Conservation (phyloP, 2,797 vertebrate genomes). For the Chloroceryle inda region DNA sequence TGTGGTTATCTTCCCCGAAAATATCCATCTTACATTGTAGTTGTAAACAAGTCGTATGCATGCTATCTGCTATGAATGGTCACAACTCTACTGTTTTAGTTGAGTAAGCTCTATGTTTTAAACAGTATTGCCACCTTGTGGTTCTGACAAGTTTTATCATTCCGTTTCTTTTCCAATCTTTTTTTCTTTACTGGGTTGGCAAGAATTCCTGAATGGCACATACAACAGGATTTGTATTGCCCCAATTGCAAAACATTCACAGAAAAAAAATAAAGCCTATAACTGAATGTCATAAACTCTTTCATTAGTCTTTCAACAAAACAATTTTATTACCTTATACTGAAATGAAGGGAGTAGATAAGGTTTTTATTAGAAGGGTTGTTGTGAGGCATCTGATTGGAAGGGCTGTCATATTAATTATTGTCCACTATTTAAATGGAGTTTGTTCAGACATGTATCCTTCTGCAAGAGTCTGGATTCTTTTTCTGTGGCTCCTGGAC, state of each 20-base stretch:
- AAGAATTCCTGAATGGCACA: not conserved
- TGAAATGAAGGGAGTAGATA: not conserved
- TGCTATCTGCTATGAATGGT: not conserved
- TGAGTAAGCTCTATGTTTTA: slow-evolving; percentile 57
- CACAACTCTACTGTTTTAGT: not conserved
- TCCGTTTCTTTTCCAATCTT: not conserved
- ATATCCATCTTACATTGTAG: not conserved
- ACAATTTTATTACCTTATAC: not conserved
- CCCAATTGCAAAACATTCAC: not conserved
- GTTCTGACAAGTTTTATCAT: not conserved
- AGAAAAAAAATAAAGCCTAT: not conserved
- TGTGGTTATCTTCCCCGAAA: slow-evolving; percentile 11
- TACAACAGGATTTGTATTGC: not conserved
- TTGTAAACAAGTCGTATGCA: not conserved
- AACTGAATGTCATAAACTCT: not conserved
- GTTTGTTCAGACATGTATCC: not conserved
- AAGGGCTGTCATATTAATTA: not conserved
- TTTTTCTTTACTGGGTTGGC: not conserved
- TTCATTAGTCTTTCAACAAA: not conserved
- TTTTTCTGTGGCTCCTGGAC: not conserved
- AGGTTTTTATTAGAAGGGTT: not conserved
- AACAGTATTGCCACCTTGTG: slow-evolving; percentile 80
- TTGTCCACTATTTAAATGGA: not conserved
- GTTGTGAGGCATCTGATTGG: not conserved
- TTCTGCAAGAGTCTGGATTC: not conserved